phyloP scores from a whole-genome alignment of 1,140 invertebrate species.

The Bombus difficillimus region DNA sequence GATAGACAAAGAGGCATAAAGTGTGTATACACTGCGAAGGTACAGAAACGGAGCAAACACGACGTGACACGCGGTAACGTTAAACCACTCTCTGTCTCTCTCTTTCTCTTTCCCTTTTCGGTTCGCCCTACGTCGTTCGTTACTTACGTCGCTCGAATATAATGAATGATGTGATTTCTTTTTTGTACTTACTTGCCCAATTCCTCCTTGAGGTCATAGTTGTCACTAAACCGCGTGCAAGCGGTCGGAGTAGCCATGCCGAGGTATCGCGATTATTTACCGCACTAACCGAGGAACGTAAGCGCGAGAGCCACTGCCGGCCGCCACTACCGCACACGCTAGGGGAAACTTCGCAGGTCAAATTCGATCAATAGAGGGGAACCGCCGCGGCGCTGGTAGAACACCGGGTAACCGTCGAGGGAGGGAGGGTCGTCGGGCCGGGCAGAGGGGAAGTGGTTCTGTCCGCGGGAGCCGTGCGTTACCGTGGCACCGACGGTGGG shows the following conservation, averaged over 20 bases:
- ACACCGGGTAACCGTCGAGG: constrained; percentile 56
- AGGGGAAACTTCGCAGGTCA: constrained; percentile 79
- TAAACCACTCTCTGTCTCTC: neutral
- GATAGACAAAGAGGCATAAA: neutral
- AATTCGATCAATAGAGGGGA: constrained; percentile 81
- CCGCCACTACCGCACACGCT: constrained; percentile 72
- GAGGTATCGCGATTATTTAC: constrained; percentile 64
- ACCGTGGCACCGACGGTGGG: constrained; percentile 41
- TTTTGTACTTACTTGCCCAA: constrained; percentile 96
- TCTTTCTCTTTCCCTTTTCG: neutral
- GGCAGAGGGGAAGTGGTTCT: constrained; percentile 35
- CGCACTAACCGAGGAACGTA: constrained; percentile 61
- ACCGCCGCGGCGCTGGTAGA: constrained; percentile 69
- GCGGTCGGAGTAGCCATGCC: constrained; percentile 87
- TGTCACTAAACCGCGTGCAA: constrained; percentile 98
- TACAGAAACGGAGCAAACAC: constrained; percentile 37
- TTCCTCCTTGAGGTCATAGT: constrained; percentile 99
- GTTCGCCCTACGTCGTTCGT: neutral
- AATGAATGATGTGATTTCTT: neutral
- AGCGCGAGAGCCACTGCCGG: constrained; percentile 63
- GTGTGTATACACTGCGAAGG: constrained; percentile 16
- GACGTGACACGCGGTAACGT: constrained; percentile 42
- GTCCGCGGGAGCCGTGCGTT: constrained; percentile 31
- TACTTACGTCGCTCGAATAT: neutral
- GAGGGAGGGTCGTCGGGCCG: constrained; percentile 46